Percentiles rank a stretch among this genome's conserved stretches.
These are phyloP conservation scores for Tridacna crocea DNA, from an alignment of 2,888 invertebrate species.

Conservation along the genomic window DNA sequence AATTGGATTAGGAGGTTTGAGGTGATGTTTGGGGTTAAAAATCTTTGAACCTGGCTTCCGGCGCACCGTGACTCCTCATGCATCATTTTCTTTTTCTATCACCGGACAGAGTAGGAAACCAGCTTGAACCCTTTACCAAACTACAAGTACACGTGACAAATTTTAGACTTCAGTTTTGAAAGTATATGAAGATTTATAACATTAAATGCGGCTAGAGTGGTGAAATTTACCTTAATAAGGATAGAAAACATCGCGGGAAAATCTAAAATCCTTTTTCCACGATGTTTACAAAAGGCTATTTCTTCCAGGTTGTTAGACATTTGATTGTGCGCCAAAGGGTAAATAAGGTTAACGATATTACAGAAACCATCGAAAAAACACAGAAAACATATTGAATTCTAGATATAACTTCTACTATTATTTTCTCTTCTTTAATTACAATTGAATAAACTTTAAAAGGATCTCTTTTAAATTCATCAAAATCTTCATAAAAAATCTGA, in stretches of 20 bases:
- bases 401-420: too few species aligned
- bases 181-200: background rate
- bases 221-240: background rate
- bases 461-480: too few species aligned
- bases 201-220: background rate
- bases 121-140: background rate
- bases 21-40: constrained; percentile 27
- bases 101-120: background rate
- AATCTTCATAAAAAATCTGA: too few species aligned
- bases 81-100: constrained; percentile 17
- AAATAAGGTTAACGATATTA: too few species aligned
- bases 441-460: too few species aligned
- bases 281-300: background rate
- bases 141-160: too few species aligned
- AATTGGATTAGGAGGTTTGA: constrained; percentile 42
- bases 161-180: background rate
- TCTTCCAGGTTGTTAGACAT: too few species aligned
- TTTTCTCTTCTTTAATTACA: too few species aligned
- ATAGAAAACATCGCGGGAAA: background rate
- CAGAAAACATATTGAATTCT: too few species aligned
- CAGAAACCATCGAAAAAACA: too few species aligned
- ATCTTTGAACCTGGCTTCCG: constrained; percentile 12
- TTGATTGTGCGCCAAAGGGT: too few species aligned
- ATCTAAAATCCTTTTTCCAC: background rate
- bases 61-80: background rate